These are phyloP conservation scores for Stylophora pistillata DNA, from an alignment of 64 coral and sea anemone genomes.

Conservation along the genomic window DNA sequence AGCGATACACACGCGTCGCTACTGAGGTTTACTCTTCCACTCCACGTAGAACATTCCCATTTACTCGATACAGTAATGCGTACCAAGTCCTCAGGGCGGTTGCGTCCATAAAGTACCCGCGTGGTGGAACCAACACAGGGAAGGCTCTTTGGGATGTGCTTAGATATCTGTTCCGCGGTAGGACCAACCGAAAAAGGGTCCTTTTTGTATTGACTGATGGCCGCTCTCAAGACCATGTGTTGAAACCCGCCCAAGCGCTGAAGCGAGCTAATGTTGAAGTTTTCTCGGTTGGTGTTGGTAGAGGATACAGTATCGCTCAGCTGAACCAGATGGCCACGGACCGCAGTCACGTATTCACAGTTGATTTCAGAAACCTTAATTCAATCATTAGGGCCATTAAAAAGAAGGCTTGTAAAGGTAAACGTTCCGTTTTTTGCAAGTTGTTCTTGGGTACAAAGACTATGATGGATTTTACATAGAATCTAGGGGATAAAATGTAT, in stretches of 20 bases:
- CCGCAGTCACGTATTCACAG: constrained; percentile 60
- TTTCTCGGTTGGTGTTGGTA: constrained; percentile 50
- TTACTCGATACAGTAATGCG: constrained; percentile 31
- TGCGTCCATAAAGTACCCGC: constrained; percentile 46
- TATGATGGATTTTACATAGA: too few species aligned
- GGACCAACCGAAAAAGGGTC: constrained; percentile 7
- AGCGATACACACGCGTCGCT: constrained; percentile 52
- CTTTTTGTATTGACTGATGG: constrained; percentile 50
- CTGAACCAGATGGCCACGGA: constrained; percentile 27
- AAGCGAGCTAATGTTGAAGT: constrained; percentile 20
- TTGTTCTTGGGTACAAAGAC: background rate
- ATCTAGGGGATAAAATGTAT: too few species aligned
- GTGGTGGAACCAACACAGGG: constrained; percentile 52
- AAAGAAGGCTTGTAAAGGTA: constrained; percentile 64
- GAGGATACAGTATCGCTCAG: constrained; percentile 33
- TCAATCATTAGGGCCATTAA: constrained; percentile 62
- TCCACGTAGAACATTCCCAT: constrained; percentile 39
- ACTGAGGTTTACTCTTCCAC: constrained; percentile 52
- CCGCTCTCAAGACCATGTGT: constrained; percentile 32
- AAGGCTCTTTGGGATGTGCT: constrained; percentile 47
- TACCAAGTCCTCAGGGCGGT: constrained; percentile 56
- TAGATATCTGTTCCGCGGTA: constrained; percentile 21
- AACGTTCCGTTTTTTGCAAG: background rate
- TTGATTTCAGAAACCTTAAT: constrained; percentile 54
- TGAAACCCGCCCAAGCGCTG: constrained; percentile 35